Conservation (phyloP, 2,888 invertebrate species). For the Tolmerus cingulatus region DNA sequence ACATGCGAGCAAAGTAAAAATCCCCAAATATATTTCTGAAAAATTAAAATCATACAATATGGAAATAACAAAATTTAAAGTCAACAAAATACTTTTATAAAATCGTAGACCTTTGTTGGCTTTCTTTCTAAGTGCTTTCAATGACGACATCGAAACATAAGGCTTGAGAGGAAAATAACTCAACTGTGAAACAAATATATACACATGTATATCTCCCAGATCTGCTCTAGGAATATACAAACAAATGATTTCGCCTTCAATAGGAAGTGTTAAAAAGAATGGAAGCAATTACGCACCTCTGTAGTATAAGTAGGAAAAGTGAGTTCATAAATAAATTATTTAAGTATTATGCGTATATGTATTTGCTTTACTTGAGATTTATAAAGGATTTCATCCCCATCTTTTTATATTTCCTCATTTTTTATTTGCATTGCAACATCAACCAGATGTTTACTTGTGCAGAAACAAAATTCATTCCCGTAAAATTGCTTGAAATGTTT, state of each 20-base stretch:
- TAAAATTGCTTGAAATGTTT: neutral
- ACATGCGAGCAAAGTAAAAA: too few species aligned
- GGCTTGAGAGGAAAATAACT: neutral
- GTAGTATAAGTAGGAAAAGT: neutral
- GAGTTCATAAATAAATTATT: neutral
- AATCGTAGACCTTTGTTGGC: neutral
- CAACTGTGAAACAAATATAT: neutral
- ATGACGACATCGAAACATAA: neutral
- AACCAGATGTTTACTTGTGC: neutral
- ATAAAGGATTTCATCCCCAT: neutral
- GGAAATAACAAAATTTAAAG: neutral
- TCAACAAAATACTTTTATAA: neutral
- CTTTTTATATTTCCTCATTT: neutral
- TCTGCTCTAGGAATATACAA: neutral
- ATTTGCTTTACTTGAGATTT: neutral
- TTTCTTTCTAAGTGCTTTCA: neutral
- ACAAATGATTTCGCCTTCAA: neutral
- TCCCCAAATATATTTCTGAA: too few species aligned
- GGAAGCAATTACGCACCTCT: neutral
- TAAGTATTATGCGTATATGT: neutral
- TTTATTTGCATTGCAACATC: neutral
- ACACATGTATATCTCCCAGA: neutral
- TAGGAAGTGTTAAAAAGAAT: neutral
- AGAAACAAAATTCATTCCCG: neutral
- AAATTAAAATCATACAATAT: too few species aligned